Evolutionary conservation across 2,113 vertebrate genomes (phyloP).

Genomic region (Lophura nycthemera): DNA sequence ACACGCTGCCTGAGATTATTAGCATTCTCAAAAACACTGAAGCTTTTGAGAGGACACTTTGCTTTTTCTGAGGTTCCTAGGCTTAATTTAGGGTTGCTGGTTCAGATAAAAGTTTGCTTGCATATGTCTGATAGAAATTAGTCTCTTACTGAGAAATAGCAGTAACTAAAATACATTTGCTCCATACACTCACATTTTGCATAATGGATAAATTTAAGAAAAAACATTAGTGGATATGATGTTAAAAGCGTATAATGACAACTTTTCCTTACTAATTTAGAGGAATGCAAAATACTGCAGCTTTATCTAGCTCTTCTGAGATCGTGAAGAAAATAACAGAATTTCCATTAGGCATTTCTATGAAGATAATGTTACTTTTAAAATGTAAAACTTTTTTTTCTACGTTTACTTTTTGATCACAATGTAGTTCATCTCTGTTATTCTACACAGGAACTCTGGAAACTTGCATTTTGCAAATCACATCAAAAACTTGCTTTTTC

Average conservation of each 20-base stretch:
- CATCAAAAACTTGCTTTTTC: neutral
- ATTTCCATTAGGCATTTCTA: neutral
- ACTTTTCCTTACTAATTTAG: neutral
- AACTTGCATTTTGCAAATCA: neutral
- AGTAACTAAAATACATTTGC: neutral
- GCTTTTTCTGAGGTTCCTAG: neutral
- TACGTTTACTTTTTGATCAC: neutral
- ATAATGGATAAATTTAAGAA: neutral
- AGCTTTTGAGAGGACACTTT: neutral
- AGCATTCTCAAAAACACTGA: neutral
- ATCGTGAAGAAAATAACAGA: neutral
- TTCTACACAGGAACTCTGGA: neutral
- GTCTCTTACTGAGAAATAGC: neutral
- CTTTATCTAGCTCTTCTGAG: neutral
- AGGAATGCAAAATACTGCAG: neutral
- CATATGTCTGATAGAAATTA: neutral
- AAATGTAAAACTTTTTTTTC: neutral
- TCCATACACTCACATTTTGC: neutral
- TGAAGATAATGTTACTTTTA: neutral
- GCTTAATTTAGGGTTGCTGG: neutral
- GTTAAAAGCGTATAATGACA: neutral
- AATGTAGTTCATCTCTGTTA: neutral
- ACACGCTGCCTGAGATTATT: slow-evolving; percentile 13
- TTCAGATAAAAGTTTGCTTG: neutral
- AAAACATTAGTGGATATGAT: neutral